Base-by-base conservation (phyloP, 2,797 vertebrate genomes). In the Dermochelys coriacea region DNA sequence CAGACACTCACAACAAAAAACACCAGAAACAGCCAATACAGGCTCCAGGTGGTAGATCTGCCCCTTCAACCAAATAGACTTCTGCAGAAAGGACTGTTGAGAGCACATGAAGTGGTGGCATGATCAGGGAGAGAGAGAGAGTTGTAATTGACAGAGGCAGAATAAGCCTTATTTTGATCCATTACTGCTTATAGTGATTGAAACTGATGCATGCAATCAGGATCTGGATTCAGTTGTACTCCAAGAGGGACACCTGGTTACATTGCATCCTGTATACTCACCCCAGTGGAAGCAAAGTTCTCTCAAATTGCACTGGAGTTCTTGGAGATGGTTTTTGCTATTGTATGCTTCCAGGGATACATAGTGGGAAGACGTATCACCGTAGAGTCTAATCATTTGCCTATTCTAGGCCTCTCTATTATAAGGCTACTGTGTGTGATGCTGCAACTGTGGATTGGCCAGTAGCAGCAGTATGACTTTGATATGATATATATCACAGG, bases 11-110 rank as follows among this genome's bases (percentile, higher is more conserved):
- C 34, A 55, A 61, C 1, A 47, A 57, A 37, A n/a, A 88, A 16
- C 37, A 78, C 7, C 14, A 59, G 9, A 82, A 86, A 50, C n/a
- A 50, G 75, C 29, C 45, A 15, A 34, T 27, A 21, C 0, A 0
- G 64, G 51, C 2, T 95, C 2, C 37, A 37, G 82, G 52, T 0
- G 0, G 7, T 4, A 4, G n/a, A 25, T 64, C 34, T 80, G 45
- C 23, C 41, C 81, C 81, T 86, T 41, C 4, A 3, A 3, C 10
- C 51, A 50, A 29, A 52, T 37, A n/a, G 29, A 41, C 3, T 87
- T 27, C 37, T 37, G 41, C 0, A 5, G 85, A 85, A 94, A 87
- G 34, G 4, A 9, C 34, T 54, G 18, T 25, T 89, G 61, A 50
- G n/a, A 47, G 57, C 90, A 75, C 14, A 2, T 61, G 31, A 3